phyloP scores from a whole-genome alignment of 1,140 invertebrate genomes.

The Lasioglossum baleicum region DNA sequence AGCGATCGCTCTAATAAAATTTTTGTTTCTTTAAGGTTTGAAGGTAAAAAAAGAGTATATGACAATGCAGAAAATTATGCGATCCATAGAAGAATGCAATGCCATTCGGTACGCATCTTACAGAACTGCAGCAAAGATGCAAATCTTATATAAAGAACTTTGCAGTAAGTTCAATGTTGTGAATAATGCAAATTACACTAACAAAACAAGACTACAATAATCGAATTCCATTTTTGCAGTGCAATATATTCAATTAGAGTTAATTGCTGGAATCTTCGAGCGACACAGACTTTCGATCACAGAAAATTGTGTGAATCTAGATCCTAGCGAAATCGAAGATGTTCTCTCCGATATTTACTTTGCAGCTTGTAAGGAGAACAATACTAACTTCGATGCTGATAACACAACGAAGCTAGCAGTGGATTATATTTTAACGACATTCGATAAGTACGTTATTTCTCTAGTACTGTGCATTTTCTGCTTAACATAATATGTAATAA shows the following conservation, averaged over 20 bases:
- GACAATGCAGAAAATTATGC: constrained; percentile 72
- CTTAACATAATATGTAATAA: constrained; percentile 4
- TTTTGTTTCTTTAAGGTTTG: constrained; percentile 39
- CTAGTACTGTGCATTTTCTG: constrained; percentile 14
- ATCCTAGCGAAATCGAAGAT: constrained; percentile 79
- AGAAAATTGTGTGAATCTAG: constrained; percentile 78
- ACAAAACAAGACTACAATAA: not conserved
- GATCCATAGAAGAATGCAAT: constrained; percentile 82
- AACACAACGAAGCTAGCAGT: constrained; percentile 78
- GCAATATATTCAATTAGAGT: constrained; percentile 79
- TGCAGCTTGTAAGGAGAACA: constrained; percentile 78
- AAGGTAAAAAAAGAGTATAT: constrained; percentile 19
- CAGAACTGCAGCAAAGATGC: constrained; percentile 87
- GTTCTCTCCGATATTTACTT: constrained; percentile 82
- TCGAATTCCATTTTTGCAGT: constrained; percentile 73
- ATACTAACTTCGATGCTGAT: constrained; percentile 76
- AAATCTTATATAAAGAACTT: constrained; percentile 83
- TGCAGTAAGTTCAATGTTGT: constrained; percentile 76
- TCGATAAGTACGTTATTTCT: constrained; percentile 77
- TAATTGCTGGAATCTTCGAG: constrained; percentile 81
- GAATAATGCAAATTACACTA: not conserved
- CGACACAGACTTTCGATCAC: constrained; percentile 80
- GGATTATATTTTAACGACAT: constrained; percentile 78
- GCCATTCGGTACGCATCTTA: constrained; percentile 88
- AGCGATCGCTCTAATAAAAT: not conserved